phyloP scores from a whole-genome alignment of 2,797 vertebrate genomes.

The Enteromius afrohamiltoni region DNA sequence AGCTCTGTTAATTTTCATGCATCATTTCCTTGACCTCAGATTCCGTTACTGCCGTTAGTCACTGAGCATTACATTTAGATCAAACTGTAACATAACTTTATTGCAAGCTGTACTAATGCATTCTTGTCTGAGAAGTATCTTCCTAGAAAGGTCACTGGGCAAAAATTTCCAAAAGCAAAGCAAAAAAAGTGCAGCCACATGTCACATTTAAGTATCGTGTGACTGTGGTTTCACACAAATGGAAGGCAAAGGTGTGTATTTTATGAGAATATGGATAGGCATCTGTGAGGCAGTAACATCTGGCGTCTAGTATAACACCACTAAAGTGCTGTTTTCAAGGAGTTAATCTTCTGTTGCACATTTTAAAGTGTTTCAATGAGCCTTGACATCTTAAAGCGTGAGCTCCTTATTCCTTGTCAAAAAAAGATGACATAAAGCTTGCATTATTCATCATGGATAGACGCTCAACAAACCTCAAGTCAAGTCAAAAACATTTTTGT shows the following conservation, averaged over 20 bases:
- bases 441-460: neutral
- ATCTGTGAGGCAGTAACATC: slow-evolving; percentile 3
- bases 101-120: neutral
- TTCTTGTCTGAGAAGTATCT: neutral
- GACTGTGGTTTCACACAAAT: slow-evolving; percentile 5
- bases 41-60: slow-evolving; percentile 17
- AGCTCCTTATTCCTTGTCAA: neutral
- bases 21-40: neutral
- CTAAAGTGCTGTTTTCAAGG: slow-evolving; percentile 1
- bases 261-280: neutral
- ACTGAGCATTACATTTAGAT: neutral
- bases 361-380: neutral
- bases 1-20: neutral
- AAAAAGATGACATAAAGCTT: neutral
- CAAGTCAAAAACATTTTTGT: neutral
- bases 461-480: too few species aligned
- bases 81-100: neutral
- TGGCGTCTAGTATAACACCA: slow-evolving; percentile 3
- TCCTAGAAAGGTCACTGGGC: slow-evolving; percentile 20
- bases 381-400: neutral
- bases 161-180: slow-evolving; percentile 56
- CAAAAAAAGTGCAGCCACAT: slow-evolving; percentile 58
- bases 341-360: slow-evolving; percentile 40
- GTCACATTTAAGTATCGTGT: slow-evolving; percentile 18
- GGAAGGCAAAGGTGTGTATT: slow-evolving; percentile 3